Conservation (phyloP, 2,797 vertebrate species). For the Prionace glauca region DNA sequence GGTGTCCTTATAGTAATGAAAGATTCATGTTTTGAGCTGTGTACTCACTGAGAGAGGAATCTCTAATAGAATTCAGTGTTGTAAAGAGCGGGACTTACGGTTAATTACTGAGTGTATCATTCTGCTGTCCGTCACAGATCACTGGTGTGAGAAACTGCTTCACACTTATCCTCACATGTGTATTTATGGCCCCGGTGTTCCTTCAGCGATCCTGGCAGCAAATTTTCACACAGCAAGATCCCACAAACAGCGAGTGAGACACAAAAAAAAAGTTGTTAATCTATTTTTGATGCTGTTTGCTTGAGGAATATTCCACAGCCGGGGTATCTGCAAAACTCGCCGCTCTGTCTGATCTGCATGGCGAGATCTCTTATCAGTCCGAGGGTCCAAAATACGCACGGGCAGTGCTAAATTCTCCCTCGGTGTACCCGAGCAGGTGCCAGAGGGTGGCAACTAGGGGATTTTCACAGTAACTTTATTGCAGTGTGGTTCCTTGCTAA, state of each 20-base stretch:
- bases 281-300: background rate
- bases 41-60: background rate
- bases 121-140: background rate
- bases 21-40: slow-evolving; percentile 11
- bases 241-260: background rate
- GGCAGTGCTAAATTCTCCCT: no score
- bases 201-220: background rate
- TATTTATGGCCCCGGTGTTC: background rate
- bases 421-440: no score
- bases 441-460: no score
- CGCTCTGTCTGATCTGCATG: background rate
- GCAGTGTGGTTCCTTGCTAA: no score
- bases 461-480: no score
- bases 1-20: background rate
- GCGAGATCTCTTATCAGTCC: background rate
- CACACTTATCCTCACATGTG: background rate
- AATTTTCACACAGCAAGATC: background rate
- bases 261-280: background rate
- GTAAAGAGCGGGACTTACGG: background rate
- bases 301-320: background rate
- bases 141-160: background rate
- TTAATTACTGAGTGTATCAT: background rate
- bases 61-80: background rate
- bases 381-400: no score
- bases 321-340: background rate